phyloP scores from a whole-genome alignment of 2,888 invertebrate species.

The Drosophila paucipuncta region DNA sequence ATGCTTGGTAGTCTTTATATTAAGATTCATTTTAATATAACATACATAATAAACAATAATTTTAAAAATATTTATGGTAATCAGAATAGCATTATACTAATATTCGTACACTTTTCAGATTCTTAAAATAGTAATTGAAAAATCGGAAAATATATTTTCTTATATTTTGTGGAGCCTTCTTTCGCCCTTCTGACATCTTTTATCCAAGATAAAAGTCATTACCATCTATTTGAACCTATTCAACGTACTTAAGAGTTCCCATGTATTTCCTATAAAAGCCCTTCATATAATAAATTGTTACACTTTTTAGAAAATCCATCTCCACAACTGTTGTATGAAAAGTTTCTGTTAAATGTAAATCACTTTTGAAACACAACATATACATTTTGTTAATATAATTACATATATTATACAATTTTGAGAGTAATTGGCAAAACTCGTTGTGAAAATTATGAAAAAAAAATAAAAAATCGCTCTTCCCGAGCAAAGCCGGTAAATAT shows the following conservation, averaged over 20 bases:
- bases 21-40: neutral
- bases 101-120: neutral
- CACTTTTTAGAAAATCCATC: neutral
- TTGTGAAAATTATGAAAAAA: neutral
- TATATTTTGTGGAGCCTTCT: neutral
- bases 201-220: neutral
- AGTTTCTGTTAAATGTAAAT: neutral
- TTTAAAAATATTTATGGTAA: neutral
- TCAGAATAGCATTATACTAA: neutral
- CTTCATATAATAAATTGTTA: neutral
- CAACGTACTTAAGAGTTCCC: neutral
- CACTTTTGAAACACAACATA: neutral
- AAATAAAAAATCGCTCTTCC: neutral
- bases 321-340: neutral
- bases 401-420: neutral
- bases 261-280: neutral
- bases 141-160: neutral
- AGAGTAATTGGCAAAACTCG: neutral
- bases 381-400: neutral
- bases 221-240: neutral
- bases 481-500: neutral
- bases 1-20: neutral
- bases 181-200: neutral
- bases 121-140: neutral
- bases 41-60: neutral